Conservation (phyloP, 2,797 vertebrate genomes). For the Pampus argenteus region DNA sequence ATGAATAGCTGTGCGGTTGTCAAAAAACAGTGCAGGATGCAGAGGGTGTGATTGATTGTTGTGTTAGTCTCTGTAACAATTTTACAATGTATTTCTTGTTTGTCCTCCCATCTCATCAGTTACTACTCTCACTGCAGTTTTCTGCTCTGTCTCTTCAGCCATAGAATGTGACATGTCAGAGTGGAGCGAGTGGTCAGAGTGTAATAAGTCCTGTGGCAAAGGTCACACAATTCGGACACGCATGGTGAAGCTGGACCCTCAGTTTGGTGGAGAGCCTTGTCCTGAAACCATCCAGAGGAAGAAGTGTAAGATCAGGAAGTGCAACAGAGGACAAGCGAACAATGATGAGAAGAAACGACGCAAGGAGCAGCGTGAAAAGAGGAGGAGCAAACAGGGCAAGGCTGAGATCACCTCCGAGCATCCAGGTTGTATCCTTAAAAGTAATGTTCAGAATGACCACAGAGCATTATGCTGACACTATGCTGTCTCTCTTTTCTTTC, state of each 20-base stretch:
- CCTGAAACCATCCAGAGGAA: slow-evolving; percentile 93
- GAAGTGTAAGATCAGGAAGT: slow-evolving; percentile 95
- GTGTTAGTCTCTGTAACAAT: too few relatives aligned
- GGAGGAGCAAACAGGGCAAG: slow-evolving; percentile 88
- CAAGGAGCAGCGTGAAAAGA: slow-evolving; percentile 93
- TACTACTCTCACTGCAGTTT: neutral
- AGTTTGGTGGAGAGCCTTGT: slow-evolving; percentile 94
- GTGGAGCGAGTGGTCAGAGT: slow-evolving; percentile 98
- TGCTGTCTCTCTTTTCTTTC: neutral
- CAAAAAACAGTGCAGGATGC: neutral
- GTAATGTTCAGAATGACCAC: neutral
- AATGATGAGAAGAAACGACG: slow-evolving; percentile 91
- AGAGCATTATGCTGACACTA: neutral
- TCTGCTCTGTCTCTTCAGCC: slow-evolving; percentile 79
- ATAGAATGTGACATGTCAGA: slow-evolving; percentile 93
- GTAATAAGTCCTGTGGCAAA: slow-evolving; percentile 98
- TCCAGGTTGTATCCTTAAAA: slow-evolving; percentile 82
- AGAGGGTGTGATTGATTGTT: neutral
- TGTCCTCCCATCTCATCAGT: neutral
- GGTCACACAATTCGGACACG: slow-evolving; percentile 95
- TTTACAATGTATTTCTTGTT: too few relatives aligned
- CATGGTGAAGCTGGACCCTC: slow-evolving; percentile 92
- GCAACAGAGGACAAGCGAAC: slow-evolving; percentile 87
- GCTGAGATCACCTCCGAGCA: slow-evolving; percentile 87
- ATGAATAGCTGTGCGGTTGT: neutral